Base-by-base conservation (phyloP, 1,140 invertebrate genomes). In the Formica selysi region DNA sequence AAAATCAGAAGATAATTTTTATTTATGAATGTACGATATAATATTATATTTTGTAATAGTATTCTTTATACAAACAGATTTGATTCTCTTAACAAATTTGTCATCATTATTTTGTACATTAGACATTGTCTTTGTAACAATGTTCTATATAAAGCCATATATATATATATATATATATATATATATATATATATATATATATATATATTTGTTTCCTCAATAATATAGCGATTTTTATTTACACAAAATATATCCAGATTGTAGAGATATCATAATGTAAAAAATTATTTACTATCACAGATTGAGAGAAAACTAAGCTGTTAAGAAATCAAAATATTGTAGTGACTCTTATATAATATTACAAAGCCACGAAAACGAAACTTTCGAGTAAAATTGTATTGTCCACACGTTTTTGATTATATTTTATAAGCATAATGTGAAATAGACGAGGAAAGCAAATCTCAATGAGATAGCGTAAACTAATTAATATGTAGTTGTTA, bases 331-430 rank as follows among this genome's bases (percentile, higher is more conserved):
- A 81, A 89, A 90, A 85, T 65, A 87, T 73, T 89, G 70, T 87
- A 89, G 76, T 26, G 26, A 65, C n/a, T 38, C 86, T 70, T 89
- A 76, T 32, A 57, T 26, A 78, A 89, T 79, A 61, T 64, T 26
- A 61, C n/a, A 80, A 87, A 71, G 51, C 61, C 85, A 74, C 74
- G 65, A 89, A 71, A 44, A 79, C 22, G 73, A 80, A 76, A 90
- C 29, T 90, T 87, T 87, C 51, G 13, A 90, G 84, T 89, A 85
- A 87, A 73, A 87, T 67, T 74, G 68, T 64, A 16, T 89, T 76
- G 86, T 90, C 88, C 89, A 87, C 16, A 87, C 8, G 74, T 85
- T 87, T 90, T 81, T 85, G 57, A 87, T 90, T 90, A 90, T 90
- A 90, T 90, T 90, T 90, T 90, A 84, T 88, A 90, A 90, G 61